Base-by-base conservation (phyloP, 2,888 invertebrate species). In the Antheraea assamensis region DNA sequence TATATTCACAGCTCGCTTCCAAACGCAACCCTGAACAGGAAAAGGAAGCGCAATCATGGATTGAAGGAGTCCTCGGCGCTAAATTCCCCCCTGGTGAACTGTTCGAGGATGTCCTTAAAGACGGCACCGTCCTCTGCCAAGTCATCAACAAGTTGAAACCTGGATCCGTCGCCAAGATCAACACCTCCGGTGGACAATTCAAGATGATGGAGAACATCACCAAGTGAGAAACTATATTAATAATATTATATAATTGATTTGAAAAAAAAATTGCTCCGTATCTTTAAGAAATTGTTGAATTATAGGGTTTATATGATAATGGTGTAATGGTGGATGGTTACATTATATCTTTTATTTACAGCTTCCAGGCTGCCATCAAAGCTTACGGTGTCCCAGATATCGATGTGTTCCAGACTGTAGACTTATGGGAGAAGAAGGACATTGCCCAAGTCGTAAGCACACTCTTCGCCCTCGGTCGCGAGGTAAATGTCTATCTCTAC, bases 201-300 rank as follows among this genome's bases (percentile, higher is more conserved):
- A 99, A 99, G 90, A 97, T 99, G 97, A 99, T 99, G 99, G 99
- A 99, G 94, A 99, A 99, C 96, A 98, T 99, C 92, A 98, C 98
- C 95, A 95, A 97, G 97, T 99, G 90, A 96, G 96, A 52, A 73
- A 55, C 35, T 27, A 61, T 31, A 64, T 35, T 7, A 74, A 74
- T 61, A 27, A 55, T 61, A 15, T 61, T 61, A 61, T 61, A 61
- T 55, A n/a, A 55, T 24, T 58, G n/a, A 58, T 8, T 42, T 42
- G 8, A 3, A 42, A 3, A 42, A 35, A 42, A 42, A n/a, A n/a
- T n/a, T n/a, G n/a, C n/a, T n/a, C n/a, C n/a, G n/a, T n/a, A n/a
- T 42, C 13, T 42, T 13, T 13, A 42, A 42, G 42, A 13, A 42
- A 42, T 42, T 42, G 13, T 42, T 42, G 13, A 42, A 42, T 42